These are phyloP conservation scores for Gortyna flavago DNA, from an alignment of 2,888 invertebrate species.

Conservation along the genomic window DNA sequence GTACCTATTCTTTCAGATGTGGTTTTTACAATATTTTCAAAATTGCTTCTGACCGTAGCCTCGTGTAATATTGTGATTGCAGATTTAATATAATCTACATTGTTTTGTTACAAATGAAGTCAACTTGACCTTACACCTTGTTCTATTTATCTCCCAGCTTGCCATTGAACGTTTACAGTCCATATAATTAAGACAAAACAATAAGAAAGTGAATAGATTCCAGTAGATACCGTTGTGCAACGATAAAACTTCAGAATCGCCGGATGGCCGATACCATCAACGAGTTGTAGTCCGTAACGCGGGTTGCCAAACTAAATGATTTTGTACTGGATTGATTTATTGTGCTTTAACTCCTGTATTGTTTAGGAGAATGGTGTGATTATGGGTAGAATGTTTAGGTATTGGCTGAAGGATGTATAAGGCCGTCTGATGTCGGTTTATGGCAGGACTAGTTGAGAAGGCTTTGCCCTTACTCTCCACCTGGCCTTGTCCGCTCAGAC, in stretches of 20 bases:
- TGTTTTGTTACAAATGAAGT: conserved; percentile 20
- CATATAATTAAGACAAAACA: conserved; percentile 86
- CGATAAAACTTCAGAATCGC: conserved; percentile 82
- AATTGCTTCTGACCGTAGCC: neutral
- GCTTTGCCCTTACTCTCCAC: neutral
- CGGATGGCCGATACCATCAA: conserved; percentile 86
- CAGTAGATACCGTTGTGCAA: conserved; percentile 80
- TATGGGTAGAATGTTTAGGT: conserved; percentile 53
- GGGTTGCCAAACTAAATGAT: conserved; percentile 81
- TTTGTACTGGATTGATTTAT: conserved; percentile 80
- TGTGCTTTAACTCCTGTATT: conserved; percentile 69
- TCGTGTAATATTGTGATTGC: too few relatives aligned
- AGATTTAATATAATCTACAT: neutral
- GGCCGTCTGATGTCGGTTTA: conserved; percentile 6
- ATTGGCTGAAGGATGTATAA: conserved; percentile 16
- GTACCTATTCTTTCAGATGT: neutral
- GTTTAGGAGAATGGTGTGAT: conserved; percentile 60
- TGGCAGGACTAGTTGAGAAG: neutral
- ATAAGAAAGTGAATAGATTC: conserved; percentile 84
- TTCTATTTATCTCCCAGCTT: conserved; percentile 61
- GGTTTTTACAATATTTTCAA: neutral
- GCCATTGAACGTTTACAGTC: conserved; percentile 80
- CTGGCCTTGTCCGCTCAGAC: neutral
- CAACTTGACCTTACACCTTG: conserved; percentile 67
- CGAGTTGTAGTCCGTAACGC: conserved; percentile 72